Base-by-base conservation (phyloP, 1,140 invertebrate species). In the Papilio glaucus region DNA sequence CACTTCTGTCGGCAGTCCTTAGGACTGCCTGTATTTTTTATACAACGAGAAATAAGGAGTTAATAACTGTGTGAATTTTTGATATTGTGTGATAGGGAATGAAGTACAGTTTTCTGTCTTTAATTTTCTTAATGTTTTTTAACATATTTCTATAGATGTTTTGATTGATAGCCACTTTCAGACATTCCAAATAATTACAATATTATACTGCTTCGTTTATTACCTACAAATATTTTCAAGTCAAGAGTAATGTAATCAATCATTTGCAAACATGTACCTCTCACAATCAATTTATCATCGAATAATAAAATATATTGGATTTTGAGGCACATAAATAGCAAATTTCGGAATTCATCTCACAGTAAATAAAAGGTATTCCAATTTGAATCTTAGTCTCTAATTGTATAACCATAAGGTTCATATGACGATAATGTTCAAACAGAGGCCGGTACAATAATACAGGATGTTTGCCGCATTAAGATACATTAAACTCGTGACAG, bases 401-500 rank as follows among this genome's bases (percentile, higher is more conserved):
- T 12, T 4, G 3, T 4, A 53, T 24, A 24, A 0, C 21, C 2
- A 53, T 53, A 53, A 53, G 49, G 49, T 53, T 24, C 9, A 24
- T 12, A 53, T 33, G 29, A 33, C 29, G 29, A 6, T 33, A 33
- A 33, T 53, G 21, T 26, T 57, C 3, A 12, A 4, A 41, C 15
- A 8, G 21, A 49, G 21, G 10, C 24, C 9, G 21, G 12, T 57
- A 39, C 9, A 38, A 21, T 41, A 21, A 65, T 65, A 65, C 37
- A 39, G 62, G 62, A 63, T 38, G 39, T 63, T 63, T 37, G 61
- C 29, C 18, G 1, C 62, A 39, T 41, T 65, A 65, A 21, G n/a
- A 37, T 65, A 15, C 62, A 39, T 65, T 65, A 65, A 37, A 18
- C 13, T 5, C 4, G 26, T 37, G 33, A 65, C 62, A 65, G 15